Evolutionary conservation across 2,797 vertebrate genomes (phyloP).

Genomic region (Muscicapa striata): DNA sequence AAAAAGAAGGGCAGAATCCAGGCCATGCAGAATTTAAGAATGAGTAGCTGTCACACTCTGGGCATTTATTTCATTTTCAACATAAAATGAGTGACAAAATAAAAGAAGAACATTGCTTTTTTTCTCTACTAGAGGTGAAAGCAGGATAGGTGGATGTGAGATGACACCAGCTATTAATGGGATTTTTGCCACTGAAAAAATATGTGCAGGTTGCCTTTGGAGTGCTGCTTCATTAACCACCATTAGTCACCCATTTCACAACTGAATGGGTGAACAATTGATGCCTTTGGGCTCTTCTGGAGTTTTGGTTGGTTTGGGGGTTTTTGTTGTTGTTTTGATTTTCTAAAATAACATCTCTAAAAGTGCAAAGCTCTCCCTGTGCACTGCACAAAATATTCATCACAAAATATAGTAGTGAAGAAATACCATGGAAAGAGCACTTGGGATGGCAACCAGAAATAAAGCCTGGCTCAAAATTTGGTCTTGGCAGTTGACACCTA

Average conservation of each 20-base stretch:
- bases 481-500: not conserved
- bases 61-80: constrained; percentile 5
- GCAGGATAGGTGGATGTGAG: not conserved
- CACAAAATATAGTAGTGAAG: not conserved
- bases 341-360: not conserved
- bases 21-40: not conserved
- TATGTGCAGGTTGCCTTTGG: not conserved
- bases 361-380: not conserved
- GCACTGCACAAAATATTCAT: not conserved
- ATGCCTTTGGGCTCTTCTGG: not conserved
- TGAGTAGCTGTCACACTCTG: not conserved
- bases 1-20: not conserved
- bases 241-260: constrained; percentile 1
- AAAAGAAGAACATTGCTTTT: not conserved
- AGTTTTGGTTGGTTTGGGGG: not conserved
- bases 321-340: not conserved
- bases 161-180: not conserved
- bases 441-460: not conserved
- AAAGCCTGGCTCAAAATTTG: not conserved
- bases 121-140: not conserved
- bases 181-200: not conserved
- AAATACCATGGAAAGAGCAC: not conserved
- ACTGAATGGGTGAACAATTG: not conserved
- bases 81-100: not conserved
- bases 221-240: constrained; percentile 5